phyloP scores from a whole-genome alignment of 2,113 vertebrate genomes.

The Rana temporaria region DNA sequence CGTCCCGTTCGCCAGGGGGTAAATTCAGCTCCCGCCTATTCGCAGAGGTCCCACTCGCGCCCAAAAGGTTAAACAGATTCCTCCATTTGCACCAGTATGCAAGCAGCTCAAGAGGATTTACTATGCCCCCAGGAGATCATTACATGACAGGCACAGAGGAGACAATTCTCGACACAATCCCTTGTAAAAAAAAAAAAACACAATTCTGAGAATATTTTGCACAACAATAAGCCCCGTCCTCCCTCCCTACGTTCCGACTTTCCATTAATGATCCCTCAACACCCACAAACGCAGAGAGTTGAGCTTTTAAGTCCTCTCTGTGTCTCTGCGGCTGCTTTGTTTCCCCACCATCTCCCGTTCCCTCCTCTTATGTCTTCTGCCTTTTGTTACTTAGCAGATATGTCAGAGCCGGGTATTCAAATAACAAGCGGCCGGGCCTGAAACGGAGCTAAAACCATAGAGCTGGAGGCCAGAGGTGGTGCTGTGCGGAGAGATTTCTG shows the following conservation, averaged over 20 bases:
- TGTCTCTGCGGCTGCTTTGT: slow-evolving; percentile 5
- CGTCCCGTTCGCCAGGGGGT: too few relatives aligned
- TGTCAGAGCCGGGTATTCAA: slow-evolving; percentile 33
- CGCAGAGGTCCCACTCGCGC: neutral
- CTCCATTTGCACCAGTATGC: slow-evolving; percentile 28
- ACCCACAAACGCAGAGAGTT: slow-evolving; percentile 33
- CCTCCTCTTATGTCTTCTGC: slow-evolving; percentile 26
- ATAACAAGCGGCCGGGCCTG: slow-evolving; percentile 31
- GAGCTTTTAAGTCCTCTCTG: slow-evolving; percentile 47
- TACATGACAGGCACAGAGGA: slow-evolving; percentile 24
- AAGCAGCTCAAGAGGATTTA: slow-evolving; percentile 25
- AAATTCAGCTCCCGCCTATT: too few relatives aligned
- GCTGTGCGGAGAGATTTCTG: neutral
- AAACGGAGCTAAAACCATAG: slow-evolving; percentile 27
- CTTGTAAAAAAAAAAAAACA: slow-evolving; percentile 28
- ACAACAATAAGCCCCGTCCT: slow-evolving; percentile 23
- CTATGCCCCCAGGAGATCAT: slow-evolving; percentile 38
- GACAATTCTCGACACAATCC: slow-evolving; percentile 18
- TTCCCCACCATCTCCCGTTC: slow-evolving; percentile 30
- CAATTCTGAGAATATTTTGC: slow-evolving; percentile 45
- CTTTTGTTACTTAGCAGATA: slow-evolving; percentile 51
- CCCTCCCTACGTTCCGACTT: slow-evolving; percentile 21
- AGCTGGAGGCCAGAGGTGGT: neutral
- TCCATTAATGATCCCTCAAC: slow-evolving; percentile 44
- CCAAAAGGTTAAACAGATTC: slow-evolving; percentile 37